Conservation (phyloP, 2,888 invertebrate genomes). For the Spodoptera exigua region DNA sequence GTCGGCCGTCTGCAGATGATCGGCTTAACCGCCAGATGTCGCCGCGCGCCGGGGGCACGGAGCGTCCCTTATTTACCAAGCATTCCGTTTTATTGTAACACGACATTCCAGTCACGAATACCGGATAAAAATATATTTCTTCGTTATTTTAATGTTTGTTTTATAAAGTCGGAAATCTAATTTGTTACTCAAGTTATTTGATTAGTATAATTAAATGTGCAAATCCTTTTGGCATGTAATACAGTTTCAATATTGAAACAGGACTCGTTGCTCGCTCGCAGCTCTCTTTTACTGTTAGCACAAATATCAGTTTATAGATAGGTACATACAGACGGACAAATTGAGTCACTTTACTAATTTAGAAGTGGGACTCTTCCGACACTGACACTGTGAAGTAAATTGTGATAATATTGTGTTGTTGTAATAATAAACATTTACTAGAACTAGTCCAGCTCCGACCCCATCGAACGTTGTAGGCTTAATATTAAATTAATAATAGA, state of each 20-base stretch:
- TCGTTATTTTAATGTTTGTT: constrained; percentile 15
- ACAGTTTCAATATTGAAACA: constrained; percentile 53
- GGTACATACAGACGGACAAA: constrained; percentile 26
- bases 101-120: constrained; percentile 29
- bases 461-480: constrained; percentile 42
- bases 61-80: constrained; percentile 26
- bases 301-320: constrained; percentile 47
- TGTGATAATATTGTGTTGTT: constrained; percentile 25
- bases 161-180: constrained; percentile 17
- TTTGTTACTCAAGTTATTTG: constrained; percentile 39
- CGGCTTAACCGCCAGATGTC: constrained; percentile 58
- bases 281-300: constrained; percentile 38
- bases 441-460: constrained; percentile 33
- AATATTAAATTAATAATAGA: constrained; percentile 47
- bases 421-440: constrained; percentile 9
- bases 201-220: constrained; percentile 44
- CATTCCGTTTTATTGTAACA: constrained; percentile 23
- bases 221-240: constrained; percentile 48
- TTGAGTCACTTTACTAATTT: constrained; percentile 48
- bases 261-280: constrained; percentile 36
- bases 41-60: constrained; percentile 42
- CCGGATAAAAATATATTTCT: background rate
- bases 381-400: constrained; percentile 26
- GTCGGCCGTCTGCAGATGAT: constrained; percentile 86
- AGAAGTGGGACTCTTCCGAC: constrained; percentile 28